Base-by-base conservation (phyloP, 2,888 invertebrate species). In the Agrypnus murinus region DNA sequence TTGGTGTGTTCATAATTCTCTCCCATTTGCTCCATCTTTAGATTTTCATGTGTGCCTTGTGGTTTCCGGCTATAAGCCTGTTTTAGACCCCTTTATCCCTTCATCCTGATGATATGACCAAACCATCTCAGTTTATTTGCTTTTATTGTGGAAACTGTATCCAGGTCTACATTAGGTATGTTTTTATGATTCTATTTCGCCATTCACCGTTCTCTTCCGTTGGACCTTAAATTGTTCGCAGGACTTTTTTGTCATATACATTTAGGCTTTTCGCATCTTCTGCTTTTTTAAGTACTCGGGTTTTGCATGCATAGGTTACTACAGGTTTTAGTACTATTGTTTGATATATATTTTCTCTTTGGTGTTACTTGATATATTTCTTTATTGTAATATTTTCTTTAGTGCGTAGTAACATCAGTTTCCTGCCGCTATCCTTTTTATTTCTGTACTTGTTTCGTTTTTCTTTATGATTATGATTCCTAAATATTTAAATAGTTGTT, bases 131-230 rank as follows among this genome's bases (percentile, higher is more conserved):
- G 34, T 32, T 8, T 32, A 32, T 32, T 32, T 32, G 34, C 34
- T 40, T n/a, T 40, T 40, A 40, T 12, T 40, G 40, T 40, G 40
- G 40, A 40, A 40, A 40, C 40, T 40, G n/a, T 40, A 40, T 6
- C 40, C 4, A 12, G 40, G n/a, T 40, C n/a, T 40, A n/a, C 40
- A 40, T 40, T n/a, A n/a, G n/a, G n/a, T n/a, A 40, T 40, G n/a
- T 9, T 40, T 40, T n/a, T 40, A 9, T 40, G 8, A 40, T 32
- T 32, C 34, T 32, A 32, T 6, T 32, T 32, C 34, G 34, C 34
- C 34, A 32, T 8, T 32, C 4, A 32, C 34, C 34, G n/a, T n/a
- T n/a, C n/a, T n/a, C n/a, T n/a, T n/a, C n/a, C n/a, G 34, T 32
- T 32, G 34, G 34, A 8, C 34, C 34, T 6, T 32, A 8, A 6